A percentile compares a stretch with the other conserved stretches of the same genome.
Evolutionary conservation across 2,888 invertebrate species (phyloP).

Genomic region (Scaptodrosophila latifasciaeformis): DNA sequence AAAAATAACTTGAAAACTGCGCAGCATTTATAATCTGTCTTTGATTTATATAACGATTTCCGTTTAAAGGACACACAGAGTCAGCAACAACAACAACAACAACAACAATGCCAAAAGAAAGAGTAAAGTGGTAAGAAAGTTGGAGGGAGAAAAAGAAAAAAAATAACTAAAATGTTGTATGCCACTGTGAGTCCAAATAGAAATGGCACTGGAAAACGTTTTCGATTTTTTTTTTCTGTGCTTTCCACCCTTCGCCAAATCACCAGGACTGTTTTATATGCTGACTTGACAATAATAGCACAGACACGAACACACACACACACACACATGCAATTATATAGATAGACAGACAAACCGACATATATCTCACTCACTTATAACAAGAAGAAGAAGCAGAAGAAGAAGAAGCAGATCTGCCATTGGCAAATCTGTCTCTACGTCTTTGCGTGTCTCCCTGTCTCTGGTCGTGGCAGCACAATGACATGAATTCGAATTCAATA

Average conservation of each 20-base stretch:
- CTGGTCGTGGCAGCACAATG: conserved; percentile 62
- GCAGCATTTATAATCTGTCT: conserved; percentile 65
- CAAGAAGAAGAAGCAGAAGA: not conserved
- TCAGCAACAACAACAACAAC: too few species aligned
- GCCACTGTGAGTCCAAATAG: too few species aligned
- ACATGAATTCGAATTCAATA: conserved; percentile 62
- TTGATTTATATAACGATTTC: conserved; percentile 71
- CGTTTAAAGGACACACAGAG: conserved; percentile 36
- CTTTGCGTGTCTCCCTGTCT: conserved; percentile 10
- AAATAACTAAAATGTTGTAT: too few species aligned
- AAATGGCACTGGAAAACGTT: too few species aligned
- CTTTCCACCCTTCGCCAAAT: conserved; percentile 5
- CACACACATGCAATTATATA: conserved; percentile 6
- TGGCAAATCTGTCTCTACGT: conserved; percentile 23
- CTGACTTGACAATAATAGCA: conserved; percentile 65
- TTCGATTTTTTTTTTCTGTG: not conserved
- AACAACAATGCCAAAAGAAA: not conserved
- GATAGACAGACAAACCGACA: not conserved
- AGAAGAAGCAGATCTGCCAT: conserved; percentile 39
- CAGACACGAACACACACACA: conserved; percentile 20
- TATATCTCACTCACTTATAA: not conserved
- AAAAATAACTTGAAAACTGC: conserved; percentile 61
- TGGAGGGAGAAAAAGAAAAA: too few species aligned
- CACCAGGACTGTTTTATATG: conserved; percentile 46
- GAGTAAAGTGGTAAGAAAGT: not conserved